Evolutionary conservation across 2,888 invertebrate genomes (phyloP).

Genomic region (Laspeyria flexula): DNA sequence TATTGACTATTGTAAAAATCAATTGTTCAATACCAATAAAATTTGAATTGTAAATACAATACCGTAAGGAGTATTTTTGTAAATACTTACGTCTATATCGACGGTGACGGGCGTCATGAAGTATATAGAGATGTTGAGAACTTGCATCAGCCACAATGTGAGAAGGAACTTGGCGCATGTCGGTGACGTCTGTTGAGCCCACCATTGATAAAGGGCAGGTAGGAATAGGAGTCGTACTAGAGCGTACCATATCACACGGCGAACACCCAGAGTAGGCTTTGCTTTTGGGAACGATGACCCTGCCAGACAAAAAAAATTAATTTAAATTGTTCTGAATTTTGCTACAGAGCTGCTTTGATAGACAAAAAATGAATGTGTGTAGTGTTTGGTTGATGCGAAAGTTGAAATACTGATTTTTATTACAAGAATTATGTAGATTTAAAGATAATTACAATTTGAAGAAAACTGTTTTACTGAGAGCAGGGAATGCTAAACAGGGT

Average conservation of each 20-base stretch:
- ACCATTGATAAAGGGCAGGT: conserved; percentile 95
- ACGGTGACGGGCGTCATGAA: conserved; percentile 71
- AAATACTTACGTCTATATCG: conserved; percentile 82
- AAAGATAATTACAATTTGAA: no score
- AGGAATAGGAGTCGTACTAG: conserved; percentile 93
- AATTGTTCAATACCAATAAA: no score
- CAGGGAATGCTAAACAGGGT: no score
- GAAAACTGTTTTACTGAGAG: no score
- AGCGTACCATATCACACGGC: conserved; percentile 94
- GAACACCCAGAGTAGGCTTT: conserved; percentile 96
- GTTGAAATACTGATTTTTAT: no score
- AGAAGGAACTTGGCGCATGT: conserved; percentile 91
- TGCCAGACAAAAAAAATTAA: conserved; percentile 57
- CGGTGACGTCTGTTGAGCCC: conserved; percentile 94
- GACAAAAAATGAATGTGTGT: no score
- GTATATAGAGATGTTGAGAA: conserved; percentile 87
- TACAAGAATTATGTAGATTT: no score
- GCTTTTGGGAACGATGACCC: conserved; percentile 98
- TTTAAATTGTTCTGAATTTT: no score
- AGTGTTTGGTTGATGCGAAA: no score
- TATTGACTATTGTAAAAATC: conserved; percentile 5
- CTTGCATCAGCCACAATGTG: conserved; percentile 91
- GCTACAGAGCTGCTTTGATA: no score
- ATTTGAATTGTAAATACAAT: no score
- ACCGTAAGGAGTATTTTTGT: background rate